These are phyloP conservation scores for Platyscapa corneri DNA, from an alignment of 1,140 invertebrate genomes.

Conservation along the genomic window DNA sequence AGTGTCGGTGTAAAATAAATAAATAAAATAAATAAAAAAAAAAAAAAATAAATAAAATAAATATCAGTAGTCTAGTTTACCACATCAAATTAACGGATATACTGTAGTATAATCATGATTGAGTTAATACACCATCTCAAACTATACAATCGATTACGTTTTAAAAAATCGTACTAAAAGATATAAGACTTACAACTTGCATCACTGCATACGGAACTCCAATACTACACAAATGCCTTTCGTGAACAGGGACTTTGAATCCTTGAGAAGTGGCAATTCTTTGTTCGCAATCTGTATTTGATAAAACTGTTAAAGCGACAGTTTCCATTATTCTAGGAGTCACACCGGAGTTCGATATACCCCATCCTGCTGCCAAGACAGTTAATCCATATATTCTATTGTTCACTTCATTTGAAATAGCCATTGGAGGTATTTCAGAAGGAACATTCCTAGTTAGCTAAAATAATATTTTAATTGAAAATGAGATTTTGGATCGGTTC, in stretches of 20 bases:
- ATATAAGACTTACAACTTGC: constrained; percentile 10
- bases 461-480: not conserved
- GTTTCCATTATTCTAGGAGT: not conserved
- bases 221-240: not conserved
- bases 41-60: no score
- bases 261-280: not conserved
- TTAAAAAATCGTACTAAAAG: no score
- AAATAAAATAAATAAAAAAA: no score
- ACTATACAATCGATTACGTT: no score
- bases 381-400: not conserved
- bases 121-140: no score
- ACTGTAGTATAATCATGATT: no score
- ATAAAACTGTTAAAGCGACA: not conserved
- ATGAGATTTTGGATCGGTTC: no score
- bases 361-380: not conserved
- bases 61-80: no score
- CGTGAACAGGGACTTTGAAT: not conserved
- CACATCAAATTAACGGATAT: no score
- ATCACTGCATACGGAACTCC: not conserved
- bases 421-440: not conserved
- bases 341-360: not conserved
- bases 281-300: not conserved
- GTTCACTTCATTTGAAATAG: not conserved
- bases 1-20: no score
- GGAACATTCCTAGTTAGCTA: not conserved